A percentile compares a stretch with the other conserved stretches of the same genome.
phyloP scores from a whole-genome alignment of 2,113 vertebrate species.

The Crocuta crocuta region DNA sequence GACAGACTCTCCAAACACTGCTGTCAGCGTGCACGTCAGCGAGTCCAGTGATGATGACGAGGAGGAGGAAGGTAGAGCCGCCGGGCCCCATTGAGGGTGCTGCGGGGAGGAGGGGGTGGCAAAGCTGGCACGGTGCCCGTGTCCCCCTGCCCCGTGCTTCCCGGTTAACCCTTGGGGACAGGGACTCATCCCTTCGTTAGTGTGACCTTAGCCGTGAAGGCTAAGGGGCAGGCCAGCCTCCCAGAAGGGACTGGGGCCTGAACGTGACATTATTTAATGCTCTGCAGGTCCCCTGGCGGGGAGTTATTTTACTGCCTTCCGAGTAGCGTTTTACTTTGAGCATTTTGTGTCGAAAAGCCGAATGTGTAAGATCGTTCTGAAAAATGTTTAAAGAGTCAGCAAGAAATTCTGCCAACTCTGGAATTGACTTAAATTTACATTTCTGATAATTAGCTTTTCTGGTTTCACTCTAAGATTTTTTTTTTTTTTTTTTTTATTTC shows the following conservation, averaged over 20 bases:
- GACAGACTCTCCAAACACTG: conserved; percentile 96
- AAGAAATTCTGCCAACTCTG: not conserved
- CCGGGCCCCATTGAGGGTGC: not conserved
- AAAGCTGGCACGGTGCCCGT: not conserved
- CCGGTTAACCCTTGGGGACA: not conserved
- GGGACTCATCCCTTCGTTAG: not conserved
- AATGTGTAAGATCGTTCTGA: not conserved
- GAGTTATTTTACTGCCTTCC: not conserved
- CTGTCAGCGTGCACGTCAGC: conserved; percentile 98
- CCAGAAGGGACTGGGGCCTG: not conserved
- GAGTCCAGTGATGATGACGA: conserved; percentile 99
- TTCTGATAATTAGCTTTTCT: not conserved
- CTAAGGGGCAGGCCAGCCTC: not conserved
- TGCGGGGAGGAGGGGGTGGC: not conserved
- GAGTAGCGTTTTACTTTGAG: not conserved
- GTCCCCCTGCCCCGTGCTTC: not conserved
- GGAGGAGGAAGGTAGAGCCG: conserved; percentile 94
- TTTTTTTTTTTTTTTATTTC: no score
- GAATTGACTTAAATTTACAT: conserved; percentile 25
- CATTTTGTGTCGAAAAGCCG: not conserved
- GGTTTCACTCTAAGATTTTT: not conserved
- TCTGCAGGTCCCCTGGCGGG: not conserved
- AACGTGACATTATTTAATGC: not conserved
- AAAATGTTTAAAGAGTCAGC: not conserved
- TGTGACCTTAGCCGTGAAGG: not conserved